Base-by-base conservation (phyloP, 2,888 invertebrate genomes). In the Lydus trimaculatus region DNA sequence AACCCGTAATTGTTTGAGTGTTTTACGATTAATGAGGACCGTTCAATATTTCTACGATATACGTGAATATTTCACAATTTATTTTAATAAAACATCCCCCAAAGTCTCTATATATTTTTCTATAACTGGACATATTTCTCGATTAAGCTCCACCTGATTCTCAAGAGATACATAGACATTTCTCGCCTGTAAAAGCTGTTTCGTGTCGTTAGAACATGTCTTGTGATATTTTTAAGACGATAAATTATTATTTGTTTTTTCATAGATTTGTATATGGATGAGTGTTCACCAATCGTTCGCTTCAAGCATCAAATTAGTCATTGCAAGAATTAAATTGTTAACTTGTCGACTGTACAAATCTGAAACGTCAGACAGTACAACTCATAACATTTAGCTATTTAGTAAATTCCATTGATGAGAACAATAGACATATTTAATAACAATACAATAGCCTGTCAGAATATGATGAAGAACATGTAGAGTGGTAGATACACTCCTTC, bases 71-170 rank as follows among this genome's bases (percentile, higher is more conserved):
- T 56, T 56, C 17, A 72, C 76, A 73, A 73, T 76, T 73, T 75
- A 75, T 76, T 75, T 75, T 73, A 75, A 76, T 76, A 70, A 67
- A 70, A 72, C 62, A 71, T 73, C 63, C 39, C 0, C 71, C 56
- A 68, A 73, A 74, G 72, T 72, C 74, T 66, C 75, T 8, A 48
- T 11, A 73, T 76, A 75, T 76, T 74, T 74, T n/a, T 43, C 66
- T 67, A n/a, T n/a, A 66, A 4, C 65, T 67, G 76, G 72, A 69
- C 75, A 76, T 76, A 76, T 76, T 76, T 76, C 73, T 72, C 74
- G 74, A 76, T 76, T 76, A 76, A 70, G 69, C 64, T 61, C 66
- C 63, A 72, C 74, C 75, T 72, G 73, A 61, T 65, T 71, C 71
- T 65, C 73, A 31, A 68, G 75, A 69, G 74, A 73, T 65, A 66